These are phyloP conservation scores for Leptodactylus fallax DNA, from an alignment of 2,797 vertebrate species.

Conservation along the genomic window DNA sequence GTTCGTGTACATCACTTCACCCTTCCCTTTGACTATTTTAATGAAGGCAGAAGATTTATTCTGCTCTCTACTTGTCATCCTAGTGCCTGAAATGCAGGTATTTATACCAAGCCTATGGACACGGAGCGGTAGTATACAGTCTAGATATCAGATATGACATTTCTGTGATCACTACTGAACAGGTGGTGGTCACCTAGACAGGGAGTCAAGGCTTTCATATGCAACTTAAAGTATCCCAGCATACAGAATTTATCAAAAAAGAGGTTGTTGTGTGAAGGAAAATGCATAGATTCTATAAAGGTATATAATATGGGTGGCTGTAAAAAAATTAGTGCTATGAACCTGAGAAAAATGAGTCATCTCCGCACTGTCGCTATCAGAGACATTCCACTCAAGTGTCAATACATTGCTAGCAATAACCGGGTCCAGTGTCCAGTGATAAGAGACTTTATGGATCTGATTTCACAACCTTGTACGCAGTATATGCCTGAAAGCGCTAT, in stretches of 20 bases:
- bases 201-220: too few relatives aligned
- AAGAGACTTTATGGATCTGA: constrained; percentile 13
- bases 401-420: background rate
- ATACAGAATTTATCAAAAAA: background rate
- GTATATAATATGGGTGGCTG: background rate
- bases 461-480: background rate
- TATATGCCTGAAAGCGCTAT: background rate
- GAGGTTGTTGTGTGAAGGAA: background rate
- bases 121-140: too few relatives aligned
- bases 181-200: too few relatives aligned
- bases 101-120: too few relatives aligned
- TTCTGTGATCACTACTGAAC: too few relatives aligned
- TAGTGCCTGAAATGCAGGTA: too few relatives aligned
- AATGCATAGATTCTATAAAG: background rate
- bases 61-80: too few relatives aligned
- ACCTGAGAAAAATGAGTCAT: background rate
- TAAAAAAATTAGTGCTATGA: background rate
- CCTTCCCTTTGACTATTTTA: too few relatives aligned
- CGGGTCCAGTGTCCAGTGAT: background rate
- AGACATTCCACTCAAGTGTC: background rate
- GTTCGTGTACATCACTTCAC: background rate
- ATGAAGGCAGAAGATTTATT: too few relatives aligned
- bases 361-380: background rate
- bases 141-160: too few relatives aligned
- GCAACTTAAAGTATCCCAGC: background rate